Conservation (phyloP, 2,888 invertebrate genomes). For the Nudaria mundana region DNA sequence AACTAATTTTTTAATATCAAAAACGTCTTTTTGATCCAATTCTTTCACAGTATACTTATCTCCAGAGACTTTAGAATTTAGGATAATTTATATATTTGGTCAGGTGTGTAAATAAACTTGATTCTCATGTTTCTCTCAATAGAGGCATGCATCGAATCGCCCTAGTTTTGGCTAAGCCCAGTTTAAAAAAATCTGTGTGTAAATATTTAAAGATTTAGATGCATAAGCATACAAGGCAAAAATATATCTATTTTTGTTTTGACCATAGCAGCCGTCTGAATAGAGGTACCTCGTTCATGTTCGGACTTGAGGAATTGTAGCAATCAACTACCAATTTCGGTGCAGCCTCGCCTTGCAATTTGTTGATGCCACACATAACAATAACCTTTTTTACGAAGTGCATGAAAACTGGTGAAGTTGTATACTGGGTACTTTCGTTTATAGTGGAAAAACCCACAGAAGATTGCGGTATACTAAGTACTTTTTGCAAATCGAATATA, state of each 20-base stretch:
- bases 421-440: slow-evolving; percentile 5
- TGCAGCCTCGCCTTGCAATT: slow-evolving; percentile 4
- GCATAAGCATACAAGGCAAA: slow-evolving; percentile 1
- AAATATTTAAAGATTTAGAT: background rate
- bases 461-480: slow-evolving; percentile 5
- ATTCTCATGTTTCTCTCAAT: slow-evolving; percentile 7
- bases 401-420: slow-evolving; percentile 4
- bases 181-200: background rate
- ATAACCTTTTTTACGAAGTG: slow-evolving; percentile 2
- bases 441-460: slow-evolving; percentile 3
- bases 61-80: background rate
- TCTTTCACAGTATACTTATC: background rate
- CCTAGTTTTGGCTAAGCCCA: slow-evolving; percentile 3
- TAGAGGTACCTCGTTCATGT: background rate
- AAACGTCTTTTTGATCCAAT: background rate
- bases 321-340: slow-evolving; percentile 2
- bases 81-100: slow-evolving; percentile 2
- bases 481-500: slow-evolving; percentile 4
- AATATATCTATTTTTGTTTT: slow-evolving; percentile 1
- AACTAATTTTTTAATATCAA: background rate
- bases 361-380: slow-evolving; percentile 3
- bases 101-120: slow-evolving; percentile 1
- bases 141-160: slow-evolving; percentile 6
- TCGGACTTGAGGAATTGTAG: no score
- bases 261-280: slow-evolving; percentile 1